Percentiles rank a stretch among this genome's conserved stretches.
Evolutionary conservation across 2,888 invertebrate genomes (phyloP).

Genomic region (Thyatira batis): DNA sequence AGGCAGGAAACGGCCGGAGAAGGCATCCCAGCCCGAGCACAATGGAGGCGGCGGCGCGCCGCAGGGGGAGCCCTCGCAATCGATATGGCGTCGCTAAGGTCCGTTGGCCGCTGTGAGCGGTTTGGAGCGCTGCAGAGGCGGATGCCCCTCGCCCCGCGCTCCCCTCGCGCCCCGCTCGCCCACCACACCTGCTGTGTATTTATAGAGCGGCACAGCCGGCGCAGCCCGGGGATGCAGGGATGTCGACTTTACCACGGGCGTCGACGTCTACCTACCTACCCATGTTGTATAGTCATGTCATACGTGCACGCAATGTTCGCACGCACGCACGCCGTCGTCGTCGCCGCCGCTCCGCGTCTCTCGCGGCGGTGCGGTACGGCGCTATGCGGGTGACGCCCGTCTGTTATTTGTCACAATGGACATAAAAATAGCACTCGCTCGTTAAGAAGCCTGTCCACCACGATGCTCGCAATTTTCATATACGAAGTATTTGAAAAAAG

Average conservation of each 20-base stretch:
- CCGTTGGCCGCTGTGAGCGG: conserved; percentile 80
- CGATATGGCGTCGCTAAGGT: conserved; percentile 83
- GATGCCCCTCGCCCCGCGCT: conserved; percentile 70
- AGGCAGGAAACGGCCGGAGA: conserved; percentile 77
- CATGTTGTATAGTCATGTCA: conserved; percentile 24
- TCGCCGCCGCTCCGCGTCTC: conserved; percentile 33
- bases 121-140: conserved; percentile 79
- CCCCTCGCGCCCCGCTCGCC: conserved; percentile 53
- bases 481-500: conserved; percentile 18
- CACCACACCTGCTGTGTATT: conserved; percentile 80
- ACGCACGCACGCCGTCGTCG: conserved; percentile 31
- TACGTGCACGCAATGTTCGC: conserved; percentile 39
- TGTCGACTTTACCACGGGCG: conserved; percentile 65
- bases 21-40: conserved; percentile 78
- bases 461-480: conserved; percentile 27
- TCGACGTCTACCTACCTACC: conserved; percentile 55
- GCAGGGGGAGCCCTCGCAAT: conserved; percentile 82
- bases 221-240: conserved; percentile 75
- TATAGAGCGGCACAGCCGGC: conserved; percentile 74
- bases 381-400: conserved; percentile 48
- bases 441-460: conserved; percentile 42
- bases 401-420: conserved; percentile 67
- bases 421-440: conserved; percentile 64
- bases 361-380: conserved; percentile 29
- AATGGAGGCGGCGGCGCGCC: conserved; percentile 77